phyloP scores from a whole-genome alignment of 2,113 vertebrate species.

The Sebastes fasciatus region DNA sequence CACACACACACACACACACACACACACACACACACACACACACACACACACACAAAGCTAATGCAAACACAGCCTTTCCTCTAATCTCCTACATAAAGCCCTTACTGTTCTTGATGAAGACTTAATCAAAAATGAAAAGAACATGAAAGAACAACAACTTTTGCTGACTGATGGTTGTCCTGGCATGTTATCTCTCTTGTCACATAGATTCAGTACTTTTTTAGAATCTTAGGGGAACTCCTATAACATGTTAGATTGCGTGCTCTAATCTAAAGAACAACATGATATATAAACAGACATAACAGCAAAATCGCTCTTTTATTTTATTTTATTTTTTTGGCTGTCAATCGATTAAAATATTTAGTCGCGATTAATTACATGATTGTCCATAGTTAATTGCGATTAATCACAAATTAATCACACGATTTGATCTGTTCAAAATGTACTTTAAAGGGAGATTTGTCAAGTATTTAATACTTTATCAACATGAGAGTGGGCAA shows the following conservation, averaged over 20 bases:
- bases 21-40: constrained; percentile 28
- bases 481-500: too few relatives aligned
- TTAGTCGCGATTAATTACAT: too few relatives aligned
- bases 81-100: constrained; percentile 58
- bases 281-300: neutral
- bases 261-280: neutral
- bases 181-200: constrained; percentile 20
- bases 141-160: constrained; percentile 36
- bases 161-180: constrained; percentile 33
- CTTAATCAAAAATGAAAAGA: constrained; percentile 55
- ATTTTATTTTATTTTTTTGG: neutral
- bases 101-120: constrained; percentile 37
- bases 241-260: neutral
- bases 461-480: too few relatives aligned
- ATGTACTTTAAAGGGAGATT: too few relatives aligned
- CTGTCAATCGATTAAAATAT: too few relatives aligned
- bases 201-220: neutral
- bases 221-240: neutral
- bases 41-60: constrained; percentile 24
- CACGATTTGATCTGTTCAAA: too few relatives aligned
- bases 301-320: neutral
- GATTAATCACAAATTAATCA: too few relatives aligned
- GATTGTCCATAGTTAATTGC: too few relatives aligned
- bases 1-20: constrained; percentile 25
- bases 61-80: constrained; percentile 40